phyloP scores from a whole-genome alignment of 1,140 invertebrate species.

The Drosophila pallidifrons region DNA sequence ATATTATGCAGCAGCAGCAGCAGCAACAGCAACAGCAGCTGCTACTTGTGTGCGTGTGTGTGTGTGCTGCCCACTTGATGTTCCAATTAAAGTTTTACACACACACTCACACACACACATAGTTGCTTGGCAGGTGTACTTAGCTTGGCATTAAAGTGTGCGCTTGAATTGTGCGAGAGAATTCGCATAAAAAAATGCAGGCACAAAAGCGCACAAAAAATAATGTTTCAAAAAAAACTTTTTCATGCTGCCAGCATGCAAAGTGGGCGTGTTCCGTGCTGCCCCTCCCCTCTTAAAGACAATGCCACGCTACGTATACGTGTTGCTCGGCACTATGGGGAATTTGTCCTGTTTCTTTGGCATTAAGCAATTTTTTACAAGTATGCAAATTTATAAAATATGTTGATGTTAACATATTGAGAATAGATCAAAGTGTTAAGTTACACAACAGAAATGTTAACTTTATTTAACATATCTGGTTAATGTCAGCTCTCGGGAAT shows the following conservation, averaged over 20 bases:
- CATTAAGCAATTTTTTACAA: too few species aligned
- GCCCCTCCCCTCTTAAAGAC: conserved; percentile 11
- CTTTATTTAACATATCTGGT: too few species aligned
- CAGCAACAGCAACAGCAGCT: not conserved
- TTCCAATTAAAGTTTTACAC: conserved; percentile 80
- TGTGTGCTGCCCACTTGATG: conserved; percentile 68
- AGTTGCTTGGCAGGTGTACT: conserved; percentile 64
- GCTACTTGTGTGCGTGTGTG: not conserved
- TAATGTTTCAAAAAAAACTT: conserved; percentile 44
- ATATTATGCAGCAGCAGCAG: conserved; percentile 67
- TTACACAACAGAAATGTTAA: too few species aligned
- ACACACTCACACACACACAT: conserved; percentile 32
- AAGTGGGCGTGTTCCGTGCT: conserved; percentile 16
- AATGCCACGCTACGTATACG: conserved; percentile 4
- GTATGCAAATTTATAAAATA: too few species aligned
- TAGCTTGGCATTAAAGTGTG: conserved; percentile 58
- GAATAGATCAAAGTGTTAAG: too few species aligned
- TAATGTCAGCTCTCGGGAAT: too few species aligned
- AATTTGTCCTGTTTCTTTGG: too few species aligned
- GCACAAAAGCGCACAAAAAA: conserved; percentile 43
- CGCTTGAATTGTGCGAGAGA: conserved; percentile 70
- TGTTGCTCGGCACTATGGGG: too few species aligned
- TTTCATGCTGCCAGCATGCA: not conserved
- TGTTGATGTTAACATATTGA: too few species aligned
- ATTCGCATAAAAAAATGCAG: conserved; percentile 74